phyloP scores from a whole-genome alignment of 2,113 vertebrate species.

The Notothenia rossii region DNA sequence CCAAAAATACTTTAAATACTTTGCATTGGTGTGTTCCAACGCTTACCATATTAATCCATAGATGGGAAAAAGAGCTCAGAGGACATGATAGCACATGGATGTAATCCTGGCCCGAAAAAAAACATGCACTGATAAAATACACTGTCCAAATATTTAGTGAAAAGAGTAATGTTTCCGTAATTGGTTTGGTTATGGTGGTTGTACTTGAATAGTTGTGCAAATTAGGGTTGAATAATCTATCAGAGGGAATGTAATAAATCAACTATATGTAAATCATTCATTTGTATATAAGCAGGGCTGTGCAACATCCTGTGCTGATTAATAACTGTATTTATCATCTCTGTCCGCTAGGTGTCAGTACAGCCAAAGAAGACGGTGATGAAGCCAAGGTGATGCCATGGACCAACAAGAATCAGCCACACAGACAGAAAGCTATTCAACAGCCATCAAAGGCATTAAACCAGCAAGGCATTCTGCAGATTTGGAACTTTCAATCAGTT shows the following conservation, averaged over 20 bases:
- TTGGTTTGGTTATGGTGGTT: neutral
- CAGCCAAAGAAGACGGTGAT: slow-evolving; percentile 42
- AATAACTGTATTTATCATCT: slow-evolving; percentile 50
- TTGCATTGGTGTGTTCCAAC: neutral
- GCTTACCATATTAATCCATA: neutral
- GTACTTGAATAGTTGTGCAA: neutral
- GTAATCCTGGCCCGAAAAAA: too few species aligned
- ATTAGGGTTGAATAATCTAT: neutral
- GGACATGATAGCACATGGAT: neutral
- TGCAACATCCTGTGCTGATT: neutral
- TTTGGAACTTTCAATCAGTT: slow-evolving; percentile 7
- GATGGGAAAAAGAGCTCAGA: neutral
- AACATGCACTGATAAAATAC: neutral
- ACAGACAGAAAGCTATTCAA: slow-evolving; percentile 5
- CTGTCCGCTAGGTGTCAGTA: slow-evolving; percentile 74
- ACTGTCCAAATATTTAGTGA: neutral
- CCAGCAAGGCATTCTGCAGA: slow-evolving; percentile 3
- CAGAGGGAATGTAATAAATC: neutral
- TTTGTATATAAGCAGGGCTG: neutral
- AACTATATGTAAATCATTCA: neutral
- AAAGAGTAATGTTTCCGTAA: neutral
- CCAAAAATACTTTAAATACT: neutral
- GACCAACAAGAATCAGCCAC: slow-evolving; percentile 14
- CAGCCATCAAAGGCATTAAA: slow-evolving; percentile 28
- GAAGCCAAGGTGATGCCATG: slow-evolving; percentile 13